Evolutionary conservation across 2,888 invertebrate species (phyloP), one percentile per base, ranked within the genome.

Genomic region (Drosophila ustulata): DNA sequence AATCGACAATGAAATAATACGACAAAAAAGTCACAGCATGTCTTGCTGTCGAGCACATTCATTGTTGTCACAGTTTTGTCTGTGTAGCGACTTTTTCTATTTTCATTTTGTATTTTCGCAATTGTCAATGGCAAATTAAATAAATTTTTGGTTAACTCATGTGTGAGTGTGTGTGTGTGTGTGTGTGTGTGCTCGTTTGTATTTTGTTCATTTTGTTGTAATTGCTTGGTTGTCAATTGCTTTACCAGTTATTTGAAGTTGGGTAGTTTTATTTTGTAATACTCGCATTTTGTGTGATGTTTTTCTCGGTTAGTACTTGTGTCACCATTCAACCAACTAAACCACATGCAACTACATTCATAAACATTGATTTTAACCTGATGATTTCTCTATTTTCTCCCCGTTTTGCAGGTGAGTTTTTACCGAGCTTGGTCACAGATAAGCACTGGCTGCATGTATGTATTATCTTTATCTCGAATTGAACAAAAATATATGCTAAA

Each of bases 341-440:
- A 61, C 41, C 34, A 46, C 26, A 25, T 25, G 25, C 23, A 37
- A 30, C 23, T 18, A 28, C 51, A 68, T 52, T 52, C 58, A 66
- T 43, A 55, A 55, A 65, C 62, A 71, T 75, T 63, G 51, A 70
- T 72, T 71, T 70, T 37, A 53, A 74, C 47, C 30, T 59, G 23
- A 63, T 61, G 50, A 70, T 64, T 64, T 66, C 13, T 53, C 8
- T 65, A 32, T n/a, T n/a, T 47, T 23, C 49, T 71, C 8, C 32
- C 4, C 11, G 11, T 41, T 8, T 78, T 79, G n/a, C 72, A 78
- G 78, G 78, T 80, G 76, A 78, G 71, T 78, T 52, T 34, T 41
- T 4, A 32, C 13, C 9, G 23, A 25, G 4, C n/a, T 26, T 34
- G 46, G 11, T 4, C 55, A 23, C 37, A 37, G 26, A 51, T 51